Conservation (phyloP, 2,797 vertebrate genomes). For the Clamator glandarius region DNA sequence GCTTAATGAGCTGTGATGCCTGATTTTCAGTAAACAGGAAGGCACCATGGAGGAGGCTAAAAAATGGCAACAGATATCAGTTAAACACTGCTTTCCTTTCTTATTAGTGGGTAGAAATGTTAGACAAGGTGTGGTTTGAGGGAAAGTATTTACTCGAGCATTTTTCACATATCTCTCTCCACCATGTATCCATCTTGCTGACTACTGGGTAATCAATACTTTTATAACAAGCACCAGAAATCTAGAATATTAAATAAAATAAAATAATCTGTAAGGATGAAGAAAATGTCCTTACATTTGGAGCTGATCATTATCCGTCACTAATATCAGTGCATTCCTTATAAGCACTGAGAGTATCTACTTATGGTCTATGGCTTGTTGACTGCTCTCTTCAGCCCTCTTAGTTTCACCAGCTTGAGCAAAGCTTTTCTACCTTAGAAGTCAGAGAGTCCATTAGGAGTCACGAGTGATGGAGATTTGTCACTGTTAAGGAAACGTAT, state of each 20-base stretch:
- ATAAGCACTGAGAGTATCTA: neutral
- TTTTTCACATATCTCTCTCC: neutral
- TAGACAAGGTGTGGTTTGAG: neutral
- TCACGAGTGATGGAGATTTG: neutral
- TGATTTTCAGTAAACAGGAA: neutral
- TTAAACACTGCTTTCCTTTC: neutral
- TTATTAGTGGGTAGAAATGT: neutral
- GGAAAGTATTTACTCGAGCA: neutral
- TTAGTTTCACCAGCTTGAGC: neutral
- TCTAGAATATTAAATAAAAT: neutral
- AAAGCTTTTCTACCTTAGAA: neutral
- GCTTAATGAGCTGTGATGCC: slow-evolving; percentile 53
- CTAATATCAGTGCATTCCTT: neutral
- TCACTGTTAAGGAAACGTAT: neutral
- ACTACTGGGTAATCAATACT: neutral
- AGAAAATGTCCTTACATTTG: neutral
- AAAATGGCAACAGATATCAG: neutral
- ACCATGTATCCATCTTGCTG: neutral
- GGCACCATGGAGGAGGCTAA: neutral
- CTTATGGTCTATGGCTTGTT: neutral
- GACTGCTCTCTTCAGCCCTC: neutral
- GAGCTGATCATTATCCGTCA: neutral
- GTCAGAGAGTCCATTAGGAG: neutral
- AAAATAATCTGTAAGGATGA: neutral
- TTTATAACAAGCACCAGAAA: neutral